Evolutionary conservation across 2,888 invertebrate species (phyloP), one percentile per base, ranked within the genome.

Genomic region (Scaptodrosophila latifasciaeformis): DNA sequence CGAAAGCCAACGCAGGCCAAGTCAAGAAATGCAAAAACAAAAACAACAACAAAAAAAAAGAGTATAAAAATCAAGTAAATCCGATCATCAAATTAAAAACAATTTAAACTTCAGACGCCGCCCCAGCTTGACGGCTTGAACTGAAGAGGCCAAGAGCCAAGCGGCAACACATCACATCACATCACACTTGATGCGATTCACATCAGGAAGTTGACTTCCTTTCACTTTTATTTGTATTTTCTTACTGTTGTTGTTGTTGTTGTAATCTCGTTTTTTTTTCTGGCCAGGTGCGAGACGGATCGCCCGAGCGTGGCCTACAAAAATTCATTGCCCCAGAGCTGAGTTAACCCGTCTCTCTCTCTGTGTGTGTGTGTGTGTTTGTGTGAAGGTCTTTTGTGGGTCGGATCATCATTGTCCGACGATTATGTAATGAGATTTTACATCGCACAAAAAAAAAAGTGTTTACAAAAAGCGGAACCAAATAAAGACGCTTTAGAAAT

Each of bases 191-290:
- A 17, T 35, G 46, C 42, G 7, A 48, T 27, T 58, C 47, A 60
- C 58, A 72, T 62, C 72, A 79, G 82, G 83, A 82, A 83, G 72
- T 70, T 57, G 47, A 49, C 50, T 78, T 82, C 82, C 84, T 83
- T 83, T 83, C 82, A 84, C 84, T 83, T 84, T 82, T 65, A 6
- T 9, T 40, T 42, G 13, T 18, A n/a, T n/a, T n/a, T 17, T 13
- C 17, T n/a, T n/a, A n/a, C n/a, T n/a, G n/a, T n/a, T n/a, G n/a
- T n/a, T n/a, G n/a, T n/a, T n/a, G n/a, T n/a, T n/a, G n/a, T n/a
- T n/a, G n/a, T n/a, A n/a, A n/a, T n/a, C n/a, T n/a, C n/a, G n/a
- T n/a, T n/a, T n/a, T 10, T 29, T 17, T 15, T 29, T 49, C 31
- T 43, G 31, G 29, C 39, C 51, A 59, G 53, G 49, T 44, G 59